phyloP scores from a whole-genome alignment of 2,797 vertebrate genomes.

The Botia almorhae region DNA sequence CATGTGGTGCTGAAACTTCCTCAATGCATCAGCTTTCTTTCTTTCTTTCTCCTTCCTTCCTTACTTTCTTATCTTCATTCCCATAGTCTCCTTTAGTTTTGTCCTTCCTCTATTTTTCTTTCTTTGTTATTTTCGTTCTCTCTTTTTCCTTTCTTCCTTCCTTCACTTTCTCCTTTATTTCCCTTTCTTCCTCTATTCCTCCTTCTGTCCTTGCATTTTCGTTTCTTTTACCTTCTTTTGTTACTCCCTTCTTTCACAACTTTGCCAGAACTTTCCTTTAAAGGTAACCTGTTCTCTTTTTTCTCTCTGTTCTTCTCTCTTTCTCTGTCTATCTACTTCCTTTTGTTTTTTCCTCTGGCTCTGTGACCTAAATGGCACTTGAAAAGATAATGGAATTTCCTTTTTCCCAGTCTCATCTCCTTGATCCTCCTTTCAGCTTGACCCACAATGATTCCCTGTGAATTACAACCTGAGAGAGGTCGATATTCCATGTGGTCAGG shows the following conservation, averaged over 20 bases:
- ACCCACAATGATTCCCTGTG: slow-evolving; percentile 61
- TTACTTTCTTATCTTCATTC: background rate
- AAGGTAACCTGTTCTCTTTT: slow-evolving; percentile 17
- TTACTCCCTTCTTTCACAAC: background rate
- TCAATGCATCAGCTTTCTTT: background rate
- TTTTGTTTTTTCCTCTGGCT: slow-evolving; percentile 33
- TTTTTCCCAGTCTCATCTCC: slow-evolving; percentile 72
- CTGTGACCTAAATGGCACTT: slow-evolving; percentile 78
- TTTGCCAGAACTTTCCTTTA: slow-evolving; percentile 1
- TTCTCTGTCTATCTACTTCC: slow-evolving; percentile 49
- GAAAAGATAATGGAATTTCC: slow-evolving; percentile 83
- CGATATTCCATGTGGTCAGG: slow-evolving; percentile 19
- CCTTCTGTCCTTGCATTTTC: too few species aligned
- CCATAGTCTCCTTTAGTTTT: too few species aligned
- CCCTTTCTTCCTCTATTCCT: background rate
- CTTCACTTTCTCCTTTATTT: background rate
- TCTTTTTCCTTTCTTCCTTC: background rate
- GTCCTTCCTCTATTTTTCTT: background rate
- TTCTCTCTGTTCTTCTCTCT: slow-evolving; percentile 35
- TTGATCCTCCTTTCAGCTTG: slow-evolving; percentile 66
- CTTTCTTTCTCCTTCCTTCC: background rate
- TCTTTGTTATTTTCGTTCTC: background rate
- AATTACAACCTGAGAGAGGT: slow-evolving; percentile 72
- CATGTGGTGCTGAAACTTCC: slow-evolving; percentile 67
- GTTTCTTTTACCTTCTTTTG: background rate